phyloP scores from a whole-genome alignment of 2,113 vertebrate genomes.

The Ciconia maguari region DNA sequence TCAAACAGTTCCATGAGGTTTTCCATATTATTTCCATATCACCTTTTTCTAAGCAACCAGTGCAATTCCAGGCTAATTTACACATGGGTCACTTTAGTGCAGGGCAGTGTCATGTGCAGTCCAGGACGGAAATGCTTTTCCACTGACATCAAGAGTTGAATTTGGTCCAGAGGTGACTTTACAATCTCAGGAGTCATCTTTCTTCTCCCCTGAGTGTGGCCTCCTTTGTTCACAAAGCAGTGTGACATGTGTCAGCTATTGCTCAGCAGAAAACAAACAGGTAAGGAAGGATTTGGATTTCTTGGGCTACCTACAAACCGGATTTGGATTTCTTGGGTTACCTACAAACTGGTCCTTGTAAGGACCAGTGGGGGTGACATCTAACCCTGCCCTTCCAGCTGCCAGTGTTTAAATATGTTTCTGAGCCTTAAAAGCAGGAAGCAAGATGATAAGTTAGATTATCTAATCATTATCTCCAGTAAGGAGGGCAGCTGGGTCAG shows the following conservation, averaged over 20 bases:
- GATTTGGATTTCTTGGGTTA: background rate
- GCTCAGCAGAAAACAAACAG: background rate
- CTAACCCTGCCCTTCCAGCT: background rate
- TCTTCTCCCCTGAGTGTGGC: background rate
- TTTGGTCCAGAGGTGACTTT: constrained; percentile 3
- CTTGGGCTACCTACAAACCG: background rate
- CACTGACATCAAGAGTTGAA: background rate
- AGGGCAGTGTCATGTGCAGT: background rate
- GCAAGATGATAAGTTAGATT: constrained; percentile 4
- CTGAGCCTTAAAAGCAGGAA: constrained; percentile 1
- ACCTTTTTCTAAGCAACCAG: background rate
- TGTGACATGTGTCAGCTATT: background rate
- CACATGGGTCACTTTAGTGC: background rate
- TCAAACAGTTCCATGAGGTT: background rate
- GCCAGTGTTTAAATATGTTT: background rate
- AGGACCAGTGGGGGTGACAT: background rate
- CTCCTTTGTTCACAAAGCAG: background rate
- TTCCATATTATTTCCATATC: background rate
- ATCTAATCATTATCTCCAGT: background rate
- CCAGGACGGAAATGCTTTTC: background rate
- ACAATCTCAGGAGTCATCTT: background rate
- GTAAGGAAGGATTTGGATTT: background rate
- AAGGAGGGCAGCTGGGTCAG: constrained; percentile 2
- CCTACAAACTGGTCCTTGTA: background rate
- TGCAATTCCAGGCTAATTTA: background rate